phyloP scores from a whole-genome alignment of 2,888 invertebrate species.

The Catotricha subobsoleta region DNA sequence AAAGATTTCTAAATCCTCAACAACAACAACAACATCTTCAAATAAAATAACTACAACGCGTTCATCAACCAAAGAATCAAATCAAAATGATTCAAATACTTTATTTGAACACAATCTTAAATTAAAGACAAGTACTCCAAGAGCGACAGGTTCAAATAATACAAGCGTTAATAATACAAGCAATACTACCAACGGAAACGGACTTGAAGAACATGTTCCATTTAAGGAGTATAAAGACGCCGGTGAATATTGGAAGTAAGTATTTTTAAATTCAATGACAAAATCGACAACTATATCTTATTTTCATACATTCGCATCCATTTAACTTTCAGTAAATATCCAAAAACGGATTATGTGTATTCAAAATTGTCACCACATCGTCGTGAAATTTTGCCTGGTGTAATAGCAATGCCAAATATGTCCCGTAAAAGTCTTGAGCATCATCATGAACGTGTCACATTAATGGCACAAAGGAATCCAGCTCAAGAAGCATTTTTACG shows the following conservation, averaged over 20 bases:
- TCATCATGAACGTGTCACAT: conserved; percentile 35
- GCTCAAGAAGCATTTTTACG: conserved; percentile 24
- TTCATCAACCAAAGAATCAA: conserved; percentile 21
- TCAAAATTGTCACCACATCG: conserved; percentile 66
- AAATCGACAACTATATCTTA: no score
- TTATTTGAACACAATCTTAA: conserved; percentile 18
- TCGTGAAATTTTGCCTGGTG: conserved; percentile 58
- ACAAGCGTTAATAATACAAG: not conserved
- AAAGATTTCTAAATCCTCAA: no score
- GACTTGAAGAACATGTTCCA: conserved; percentile 38
- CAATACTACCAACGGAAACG: conserved; percentile 10
- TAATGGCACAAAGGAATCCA: conserved; percentile 24
- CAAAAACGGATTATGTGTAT: conserved; percentile 84
- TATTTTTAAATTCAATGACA: conserved; percentile 15
- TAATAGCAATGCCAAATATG: conserved; percentile 78
- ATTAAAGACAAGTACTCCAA: conserved; percentile 11
- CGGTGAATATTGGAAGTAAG: conserved; percentile 74
- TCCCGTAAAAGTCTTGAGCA: conserved; percentile 51
- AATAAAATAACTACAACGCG: conserved; percentile 21
- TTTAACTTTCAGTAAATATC: conserved; percentile 52
- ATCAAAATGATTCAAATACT: conserved; percentile 21
- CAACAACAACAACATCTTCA: conserved; percentile 16
- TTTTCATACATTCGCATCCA: no score
- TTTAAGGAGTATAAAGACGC: conserved; percentile 57
- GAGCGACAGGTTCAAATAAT: conserved; percentile 3